Base-by-base conservation (phyloP, 2,113 vertebrate species). In the Leucopsar rothschildi region DNA sequence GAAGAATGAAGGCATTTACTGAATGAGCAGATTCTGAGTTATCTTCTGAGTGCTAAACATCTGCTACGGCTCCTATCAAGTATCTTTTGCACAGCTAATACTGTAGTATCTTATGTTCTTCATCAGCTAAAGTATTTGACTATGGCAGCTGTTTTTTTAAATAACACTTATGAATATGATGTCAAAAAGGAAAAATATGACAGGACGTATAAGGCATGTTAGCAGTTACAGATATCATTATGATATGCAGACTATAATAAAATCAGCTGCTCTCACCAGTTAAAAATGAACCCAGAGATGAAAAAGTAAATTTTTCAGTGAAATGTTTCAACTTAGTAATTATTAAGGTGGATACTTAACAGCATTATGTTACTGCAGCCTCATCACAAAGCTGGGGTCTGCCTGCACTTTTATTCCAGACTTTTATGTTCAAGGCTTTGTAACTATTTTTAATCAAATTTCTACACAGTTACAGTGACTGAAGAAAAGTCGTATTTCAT, bases 11-110 rank as follows among this genome's bases (percentile, higher is more conserved):
- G 92, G 90, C 82, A 97, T 96, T 97, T 96, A 96, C 92, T 96
- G 96, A 97, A 97, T 90, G 96, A 97, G 94, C 95, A 96, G 94
- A 97, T 97, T 96, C 93, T 97, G 83, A 94, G 91, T 96, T 95
- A 95, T 94, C 92, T 97, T 94, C 86, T 4, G 25, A 95, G 95
- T 84, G 90, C 75, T 95, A 95, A 95, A 96, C 96, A 97, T 97
- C 96, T 97, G 96, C 96, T 89, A 90, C 8, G 56, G 82, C 86
- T 95, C 92, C 95, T 97, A 97, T 97, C 96, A 97, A 97, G 95
- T 97, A 92, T 97, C 96, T 96, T 96, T 94, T 94, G 69, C 96
- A 91, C 17, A n/a, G 90, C 60, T 97, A 96, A 96, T 96, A 81
- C 93, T 95, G 89, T 86, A 93, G 90, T 95, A 97, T 96, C 96